Evolutionary conservation across 2,888 invertebrate genomes (phyloP), one percentile per base, ranked within the genome.

Genomic region (Chloromyia formosa): DNA sequence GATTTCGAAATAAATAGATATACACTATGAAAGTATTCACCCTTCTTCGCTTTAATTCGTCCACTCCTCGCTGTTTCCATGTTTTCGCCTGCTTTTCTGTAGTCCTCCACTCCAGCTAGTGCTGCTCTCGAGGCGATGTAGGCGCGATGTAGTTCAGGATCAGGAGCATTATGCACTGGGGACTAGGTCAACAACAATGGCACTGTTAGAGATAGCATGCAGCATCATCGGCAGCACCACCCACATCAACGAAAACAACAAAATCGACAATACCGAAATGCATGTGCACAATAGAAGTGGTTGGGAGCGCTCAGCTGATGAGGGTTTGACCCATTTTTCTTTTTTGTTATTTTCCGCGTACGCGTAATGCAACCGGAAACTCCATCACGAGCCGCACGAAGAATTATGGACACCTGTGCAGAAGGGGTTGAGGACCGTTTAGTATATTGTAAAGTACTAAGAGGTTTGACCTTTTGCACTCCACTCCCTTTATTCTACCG

Each of bases 141-240:
- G 0, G 14, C 18, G 20, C 40, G 71, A 42, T 58, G 27, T 56
- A 71, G 42, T 71, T 56, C 56, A 71, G 58, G 56, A 71, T 42
- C 22, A 61, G 45, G 62, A 73, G 73, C 66, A 62, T 69, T 40
- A 18, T 74, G 69, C 61, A 61, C 49, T 49, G 45, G 22, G 12
- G 10, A 22, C 35, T 35, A 45, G 66, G 66, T 66, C 66, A 66
- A 49, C 66, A 66, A 49, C 66, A 66, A 66, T 66, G 10, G 56
- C 56, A 56, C 56, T 20, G 20, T 56, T 20, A 56, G 22, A 20
- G 16, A 16, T n/a, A 56, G 10, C 56, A 35, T 35, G n/a, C 20
- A 45, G 35, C 23, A 45, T n/a, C 42, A 49, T 49, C 49, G 16
- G 5, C 56, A 35, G 14, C 40, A 40, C 62, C 42, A 35, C 35